phyloP scores from a whole-genome alignment of 1,140 invertebrate genomes.

The Stegodyphus dumicola region DNA sequence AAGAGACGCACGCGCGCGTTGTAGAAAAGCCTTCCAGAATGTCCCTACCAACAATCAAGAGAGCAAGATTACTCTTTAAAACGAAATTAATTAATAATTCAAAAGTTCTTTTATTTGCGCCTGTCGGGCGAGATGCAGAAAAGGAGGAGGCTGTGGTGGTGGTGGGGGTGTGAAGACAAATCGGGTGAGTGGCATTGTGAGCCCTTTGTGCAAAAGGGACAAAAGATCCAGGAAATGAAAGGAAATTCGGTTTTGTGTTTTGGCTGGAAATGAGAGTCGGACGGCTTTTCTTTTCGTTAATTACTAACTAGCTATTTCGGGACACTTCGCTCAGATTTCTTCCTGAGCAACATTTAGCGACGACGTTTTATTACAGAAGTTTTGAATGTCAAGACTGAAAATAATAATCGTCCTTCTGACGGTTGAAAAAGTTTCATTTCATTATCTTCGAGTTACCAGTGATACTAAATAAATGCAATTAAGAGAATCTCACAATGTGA shows the following conservation, averaged over 20 bases:
- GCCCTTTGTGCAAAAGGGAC: not conserved
- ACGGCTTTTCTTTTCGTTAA: slow-evolving; percentile 6
- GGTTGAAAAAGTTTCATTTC: too few relatives aligned
- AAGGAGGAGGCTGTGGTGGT: not conserved
- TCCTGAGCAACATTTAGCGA: too few relatives aligned
- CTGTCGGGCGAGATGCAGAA: slow-evolving; percentile 1
- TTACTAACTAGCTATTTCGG: not conserved
- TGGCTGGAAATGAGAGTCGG: slow-evolving; percentile 13
- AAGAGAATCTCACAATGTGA: too few relatives aligned
- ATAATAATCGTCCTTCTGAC: too few relatives aligned
- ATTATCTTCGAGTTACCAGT: too few relatives aligned
- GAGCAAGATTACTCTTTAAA: slow-evolving; percentile 23
- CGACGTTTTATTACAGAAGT: too few relatives aligned
- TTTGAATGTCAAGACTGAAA: too few relatives aligned
- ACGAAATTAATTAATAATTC: slow-evolving; percentile 46
- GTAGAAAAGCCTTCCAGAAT: not conserved
- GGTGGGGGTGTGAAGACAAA: not conserved
- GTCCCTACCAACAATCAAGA: slow-evolving; percentile 19
- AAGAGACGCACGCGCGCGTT: not conserved
- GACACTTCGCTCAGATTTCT: too few relatives aligned
- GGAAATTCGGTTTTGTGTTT: slow-evolving; percentile 3
- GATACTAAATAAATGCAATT: too few relatives aligned
- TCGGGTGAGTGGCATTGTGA: not conserved
- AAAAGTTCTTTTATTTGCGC: slow-evolving; percentile 27
- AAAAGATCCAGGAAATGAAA: slow-evolving; percentile 14